These are phyloP conservation scores for Drosophila multiciliata DNA, from an alignment of 2,888 invertebrate species.

Conservation along the genomic window DNA sequence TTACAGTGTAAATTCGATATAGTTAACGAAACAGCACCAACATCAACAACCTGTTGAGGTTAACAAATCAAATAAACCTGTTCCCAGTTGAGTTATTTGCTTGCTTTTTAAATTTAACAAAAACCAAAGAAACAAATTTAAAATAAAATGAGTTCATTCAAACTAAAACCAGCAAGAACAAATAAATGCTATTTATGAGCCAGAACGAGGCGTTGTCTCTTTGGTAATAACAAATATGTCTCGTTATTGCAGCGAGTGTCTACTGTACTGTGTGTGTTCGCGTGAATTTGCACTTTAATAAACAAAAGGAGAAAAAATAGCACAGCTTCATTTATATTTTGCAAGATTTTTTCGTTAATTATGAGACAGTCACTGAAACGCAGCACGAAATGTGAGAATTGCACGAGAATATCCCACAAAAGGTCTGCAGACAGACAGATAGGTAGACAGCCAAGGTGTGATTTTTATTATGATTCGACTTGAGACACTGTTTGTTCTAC, in stretches of 20 bases:
- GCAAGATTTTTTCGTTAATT: slow-evolving; percentile 77
- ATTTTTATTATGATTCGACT: slow-evolving; percentile 34
- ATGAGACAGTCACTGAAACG: slow-evolving; percentile 44
- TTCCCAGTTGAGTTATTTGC: slow-evolving; percentile 5
- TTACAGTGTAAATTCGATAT: slow-evolving; percentile 35
- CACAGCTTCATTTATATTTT: slow-evolving; percentile 54
- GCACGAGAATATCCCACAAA: slow-evolving; percentile 53
- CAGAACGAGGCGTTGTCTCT: neutral
- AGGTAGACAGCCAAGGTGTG: slow-evolving; percentile 44
- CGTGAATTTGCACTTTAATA: slow-evolving; percentile 29
- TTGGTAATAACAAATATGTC: neutral
- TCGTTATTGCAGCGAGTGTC: slow-evolving; percentile 7
- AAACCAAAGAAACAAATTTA: neutral
- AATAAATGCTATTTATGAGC: neutral
- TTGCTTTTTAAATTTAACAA: slow-evolving; percentile 1
- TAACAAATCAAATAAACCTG: slow-evolving; percentile 13
- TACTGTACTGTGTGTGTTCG: slow-evolving; percentile 21
- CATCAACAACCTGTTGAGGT: slow-evolving; percentile 6
- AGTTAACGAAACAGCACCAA: slow-evolving; percentile 2
- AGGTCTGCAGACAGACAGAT: slow-evolving; percentile 24
- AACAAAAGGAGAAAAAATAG: slow-evolving; percentile 22
- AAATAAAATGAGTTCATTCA: slow-evolving; percentile 7
- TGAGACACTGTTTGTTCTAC: slow-evolving; percentile 35
- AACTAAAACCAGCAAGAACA: neutral
- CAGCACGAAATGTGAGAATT: slow-evolving; percentile 62